Conservation (phyloP, 2,113 vertebrate species). For the Toxotes jaculatrix region DNA sequence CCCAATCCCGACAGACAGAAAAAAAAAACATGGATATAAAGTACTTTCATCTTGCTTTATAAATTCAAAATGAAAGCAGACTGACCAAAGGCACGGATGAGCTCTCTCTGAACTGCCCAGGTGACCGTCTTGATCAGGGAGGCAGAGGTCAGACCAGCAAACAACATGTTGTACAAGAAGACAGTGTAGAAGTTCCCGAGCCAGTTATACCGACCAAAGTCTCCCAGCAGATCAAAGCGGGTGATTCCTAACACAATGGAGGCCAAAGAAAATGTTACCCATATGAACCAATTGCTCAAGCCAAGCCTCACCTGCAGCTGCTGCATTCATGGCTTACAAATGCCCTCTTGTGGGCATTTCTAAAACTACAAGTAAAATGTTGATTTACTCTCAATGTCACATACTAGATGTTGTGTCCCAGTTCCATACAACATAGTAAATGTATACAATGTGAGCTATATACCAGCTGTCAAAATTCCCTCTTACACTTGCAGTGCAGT, state of each 20-base stretch:
- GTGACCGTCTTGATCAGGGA: constrained; percentile 95
- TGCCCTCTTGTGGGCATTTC: constrained; percentile 71
- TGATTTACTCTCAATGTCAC: background rate
- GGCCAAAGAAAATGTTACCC: background rate
- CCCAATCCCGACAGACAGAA: constrained; percentile 3
- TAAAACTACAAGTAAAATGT: constrained; percentile 51
- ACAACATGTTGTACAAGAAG: constrained; percentile 96
- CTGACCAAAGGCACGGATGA: constrained; percentile 96
- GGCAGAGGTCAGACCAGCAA: constrained; percentile 93
- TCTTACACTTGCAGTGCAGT: background rate
- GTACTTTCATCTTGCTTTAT: background rate
- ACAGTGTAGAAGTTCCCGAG: constrained; percentile 95
- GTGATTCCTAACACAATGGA: constrained; percentile 89
- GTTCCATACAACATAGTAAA: background rate
- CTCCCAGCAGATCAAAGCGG: constrained; percentile 94
- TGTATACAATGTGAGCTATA: background rate
- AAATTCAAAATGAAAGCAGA: constrained; percentile 15
- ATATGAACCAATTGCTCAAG: background rate
- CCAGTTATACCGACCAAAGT: constrained; percentile 97
- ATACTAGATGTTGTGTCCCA: background rate
- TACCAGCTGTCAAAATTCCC: background rate
- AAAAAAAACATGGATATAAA: background rate
- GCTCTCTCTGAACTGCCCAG: constrained; percentile 92
- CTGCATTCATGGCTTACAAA: background rate
- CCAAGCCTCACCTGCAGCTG: background rate